phyloP scores from a whole-genome alignment of 2,113 vertebrate genomes.

The Odocoileus hemionus region DNA sequence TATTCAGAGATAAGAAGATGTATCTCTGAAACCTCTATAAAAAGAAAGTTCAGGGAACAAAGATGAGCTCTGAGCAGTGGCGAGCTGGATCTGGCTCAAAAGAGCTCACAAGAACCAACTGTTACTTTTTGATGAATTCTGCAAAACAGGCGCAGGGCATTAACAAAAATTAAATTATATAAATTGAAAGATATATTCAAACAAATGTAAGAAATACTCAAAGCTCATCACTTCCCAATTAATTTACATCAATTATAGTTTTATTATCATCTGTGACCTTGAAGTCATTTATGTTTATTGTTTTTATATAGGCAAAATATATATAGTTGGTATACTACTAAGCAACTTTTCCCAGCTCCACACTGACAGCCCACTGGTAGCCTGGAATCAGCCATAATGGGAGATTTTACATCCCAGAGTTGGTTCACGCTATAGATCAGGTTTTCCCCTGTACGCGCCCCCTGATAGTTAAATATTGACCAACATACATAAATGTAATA shows the following conservation, averaged over 20 bases:
- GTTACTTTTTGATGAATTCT: neutral
- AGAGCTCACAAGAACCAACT: neutral
- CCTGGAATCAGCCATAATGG: neutral
- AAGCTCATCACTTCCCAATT: neutral
- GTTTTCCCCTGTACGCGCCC: neutral
- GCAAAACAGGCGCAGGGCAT: neutral
- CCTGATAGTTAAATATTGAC: neutral
- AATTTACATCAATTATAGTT: neutral
- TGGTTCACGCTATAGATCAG: neutral
- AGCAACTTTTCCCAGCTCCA: neutral
- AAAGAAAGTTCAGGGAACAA: neutral
- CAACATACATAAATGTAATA: neutral
- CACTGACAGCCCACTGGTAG: neutral
- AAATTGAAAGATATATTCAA: neutral
- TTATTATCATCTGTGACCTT: neutral
- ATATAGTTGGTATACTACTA: neutral
- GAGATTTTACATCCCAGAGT: neutral
- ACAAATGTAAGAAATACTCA: neutral
- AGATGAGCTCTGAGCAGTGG: neutral
- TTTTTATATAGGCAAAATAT: neutral
- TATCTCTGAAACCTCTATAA: neutral
- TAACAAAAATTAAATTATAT: neutral
- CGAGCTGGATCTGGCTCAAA: neutral
- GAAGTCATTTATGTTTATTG: neutral
- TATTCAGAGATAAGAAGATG: slow-evolving; percentile 4